Conservation (phyloP, 2,888 invertebrate species). For the Acheta domesticus region DNA sequence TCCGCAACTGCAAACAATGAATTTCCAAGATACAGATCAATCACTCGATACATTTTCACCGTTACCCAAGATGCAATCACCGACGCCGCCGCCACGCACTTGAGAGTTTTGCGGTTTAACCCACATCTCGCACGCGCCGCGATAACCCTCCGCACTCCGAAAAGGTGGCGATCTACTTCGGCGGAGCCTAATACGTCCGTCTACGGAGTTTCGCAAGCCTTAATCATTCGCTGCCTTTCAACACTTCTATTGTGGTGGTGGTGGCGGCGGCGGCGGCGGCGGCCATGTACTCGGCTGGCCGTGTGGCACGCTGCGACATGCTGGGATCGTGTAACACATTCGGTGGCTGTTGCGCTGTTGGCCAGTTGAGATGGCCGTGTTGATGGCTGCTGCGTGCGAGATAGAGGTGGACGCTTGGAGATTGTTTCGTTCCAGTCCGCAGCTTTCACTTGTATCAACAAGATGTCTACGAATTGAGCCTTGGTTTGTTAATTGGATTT, state of each 20-base stretch:
- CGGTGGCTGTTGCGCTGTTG: neutral
- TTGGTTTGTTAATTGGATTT: no score
- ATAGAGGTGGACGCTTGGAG: neutral
- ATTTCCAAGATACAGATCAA: neutral
- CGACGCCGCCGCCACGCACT: neutral
- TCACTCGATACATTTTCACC: neutral
- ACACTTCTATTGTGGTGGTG: neutral
- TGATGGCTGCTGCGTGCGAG: no score
- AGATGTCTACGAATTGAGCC: no score
- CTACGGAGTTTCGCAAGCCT: neutral
- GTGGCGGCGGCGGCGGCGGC: neutral
- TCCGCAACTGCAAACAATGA: neutral
- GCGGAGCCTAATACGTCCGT: neutral
- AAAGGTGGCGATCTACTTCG: neutral
- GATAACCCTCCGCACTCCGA: neutral
- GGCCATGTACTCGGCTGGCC: neutral
- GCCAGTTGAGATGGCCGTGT: no score
- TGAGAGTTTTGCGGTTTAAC: neutral
- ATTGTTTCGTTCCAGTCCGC: neutral
- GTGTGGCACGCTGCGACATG: neutral
- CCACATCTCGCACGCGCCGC: neutral
- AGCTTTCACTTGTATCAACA: neutral
- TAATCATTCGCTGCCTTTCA: constrained; percentile 3
- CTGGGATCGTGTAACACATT: neutral
- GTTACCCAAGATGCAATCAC: neutral